Evolutionary conservation across 2,888 invertebrate genomes (phyloP).

Genomic region (Nephrotoma appendiculata): DNA sequence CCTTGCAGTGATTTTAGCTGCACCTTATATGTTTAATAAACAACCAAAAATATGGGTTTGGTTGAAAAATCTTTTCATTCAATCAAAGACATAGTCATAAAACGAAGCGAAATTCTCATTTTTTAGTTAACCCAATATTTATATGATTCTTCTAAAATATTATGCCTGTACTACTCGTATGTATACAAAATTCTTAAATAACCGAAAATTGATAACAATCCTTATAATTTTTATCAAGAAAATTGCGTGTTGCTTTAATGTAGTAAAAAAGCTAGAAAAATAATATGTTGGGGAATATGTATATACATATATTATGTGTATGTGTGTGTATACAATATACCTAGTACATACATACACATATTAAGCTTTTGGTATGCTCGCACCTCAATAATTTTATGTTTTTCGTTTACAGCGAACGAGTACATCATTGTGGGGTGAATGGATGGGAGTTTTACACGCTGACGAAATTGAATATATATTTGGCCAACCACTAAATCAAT

Average conservation of each 20-base stretch:
- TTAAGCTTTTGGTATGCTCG: not conserved
- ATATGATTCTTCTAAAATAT: not conserved
- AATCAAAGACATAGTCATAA: not conserved
- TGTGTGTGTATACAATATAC: too few relatives aligned
- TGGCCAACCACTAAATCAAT: constrained; percentile 84
- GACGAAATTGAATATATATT: constrained; percentile 98
- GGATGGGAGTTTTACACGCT: constrained; percentile 99
- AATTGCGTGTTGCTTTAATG: not conserved
- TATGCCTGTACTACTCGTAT: too few relatives aligned
- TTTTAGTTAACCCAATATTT: not conserved
- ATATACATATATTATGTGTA: not conserved
- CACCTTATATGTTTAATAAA: too few relatives aligned
- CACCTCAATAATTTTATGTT: not conserved
- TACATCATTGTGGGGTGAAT: constrained; percentile 90
- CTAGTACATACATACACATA: too few relatives aligned
- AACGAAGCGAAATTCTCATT: not conserved
- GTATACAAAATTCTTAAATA: not conserved
- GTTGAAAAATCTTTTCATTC: not conserved
- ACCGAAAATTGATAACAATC: not conserved
- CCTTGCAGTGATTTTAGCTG: too few relatives aligned
- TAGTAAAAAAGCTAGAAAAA: not conserved
- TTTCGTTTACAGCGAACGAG: constrained; percentile 56
- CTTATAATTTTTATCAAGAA: not conserved
- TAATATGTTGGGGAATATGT: not conserved
- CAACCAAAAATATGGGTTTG: not conserved